Conservation (phyloP, 1,140 invertebrate species). For the Amyelois transitella region DNA sequence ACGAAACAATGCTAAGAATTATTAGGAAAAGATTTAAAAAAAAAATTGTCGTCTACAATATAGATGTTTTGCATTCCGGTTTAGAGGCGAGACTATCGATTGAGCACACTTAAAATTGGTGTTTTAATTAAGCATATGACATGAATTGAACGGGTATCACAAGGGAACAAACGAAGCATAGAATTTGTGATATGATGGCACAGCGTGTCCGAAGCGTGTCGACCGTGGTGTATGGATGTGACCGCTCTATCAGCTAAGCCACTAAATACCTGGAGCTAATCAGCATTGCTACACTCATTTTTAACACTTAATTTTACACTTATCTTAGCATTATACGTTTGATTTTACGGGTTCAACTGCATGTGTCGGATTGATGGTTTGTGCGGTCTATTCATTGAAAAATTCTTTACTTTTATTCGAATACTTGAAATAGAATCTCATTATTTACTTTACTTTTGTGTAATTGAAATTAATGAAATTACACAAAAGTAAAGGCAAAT, state of each 20-base stretch:
- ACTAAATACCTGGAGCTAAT: constrained; percentile 72
- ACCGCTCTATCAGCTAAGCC: constrained; percentile 56
- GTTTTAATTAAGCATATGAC: constrained; percentile 70
- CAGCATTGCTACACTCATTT: constrained; percentile 72
- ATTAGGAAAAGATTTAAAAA: constrained; percentile 22
- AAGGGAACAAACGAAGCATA: constrained; percentile 67
- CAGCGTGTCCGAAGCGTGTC: constrained; percentile 43
- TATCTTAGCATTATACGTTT: constrained; percentile 62
- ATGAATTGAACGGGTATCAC: constrained; percentile 56
- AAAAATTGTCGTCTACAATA: constrained; percentile 6
- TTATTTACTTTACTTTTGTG: too few species aligned
- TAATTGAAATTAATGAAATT: background rate
- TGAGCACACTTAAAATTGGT: constrained; percentile 51
- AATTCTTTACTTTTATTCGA: too few species aligned
- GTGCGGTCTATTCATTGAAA: background rate
- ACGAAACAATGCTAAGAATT: constrained; percentile 25
- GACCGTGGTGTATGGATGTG: constrained; percentile 56
- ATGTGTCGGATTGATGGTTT: background rate
- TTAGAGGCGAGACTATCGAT: constrained; percentile 44
- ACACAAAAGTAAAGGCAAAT: too few species aligned
- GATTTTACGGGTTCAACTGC: constrained; percentile 47
- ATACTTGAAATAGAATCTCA: too few species aligned
- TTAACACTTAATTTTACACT: constrained; percentile 73
- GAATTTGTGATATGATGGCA: constrained; percentile 65
- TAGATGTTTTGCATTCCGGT: constrained; percentile 19